A percentile compares a stretch with the other conserved stretches of the same genome.
Evolutionary conservation across 2,888 invertebrate genomes (phyloP).

Genomic region (Rotaria sp.): DNA sequence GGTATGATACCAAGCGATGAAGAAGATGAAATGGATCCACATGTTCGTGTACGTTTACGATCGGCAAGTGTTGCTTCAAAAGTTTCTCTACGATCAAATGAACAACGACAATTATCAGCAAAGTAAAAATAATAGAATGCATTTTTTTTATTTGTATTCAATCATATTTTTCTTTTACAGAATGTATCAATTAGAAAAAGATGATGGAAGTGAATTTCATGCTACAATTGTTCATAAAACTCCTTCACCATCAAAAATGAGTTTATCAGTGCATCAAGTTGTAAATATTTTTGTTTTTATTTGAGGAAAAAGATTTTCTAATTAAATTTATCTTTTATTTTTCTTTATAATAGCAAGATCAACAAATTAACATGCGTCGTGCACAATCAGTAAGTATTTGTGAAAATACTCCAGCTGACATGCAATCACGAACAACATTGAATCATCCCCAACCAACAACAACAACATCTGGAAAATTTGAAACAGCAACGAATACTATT

Average conservation of each 20-base stretch:
- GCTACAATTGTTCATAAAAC: not conserved
- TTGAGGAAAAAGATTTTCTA: too few relatives aligned
- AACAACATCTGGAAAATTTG: not conserved
- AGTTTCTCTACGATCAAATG: constrained; percentile 24
- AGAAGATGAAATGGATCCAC: constrained; percentile 39
- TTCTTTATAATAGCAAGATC: not conserved
- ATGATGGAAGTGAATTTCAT: not conserved
- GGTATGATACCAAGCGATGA: constrained; percentile 30
- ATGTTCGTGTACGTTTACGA: constrained; percentile 35
- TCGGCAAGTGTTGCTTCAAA: constrained; percentile 35
- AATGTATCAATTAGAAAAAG: constrained; percentile 27
- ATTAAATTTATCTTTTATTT: not conserved
- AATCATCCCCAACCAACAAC: not conserved
- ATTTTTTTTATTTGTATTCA: not conserved
- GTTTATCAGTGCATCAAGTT: not conserved
- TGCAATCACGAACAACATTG: not conserved
- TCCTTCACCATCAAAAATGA: not conserved
- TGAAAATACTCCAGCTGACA: not conserved
- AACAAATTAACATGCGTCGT: not conserved
- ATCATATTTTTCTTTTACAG: not conserved
- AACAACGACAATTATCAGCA: not conserved
- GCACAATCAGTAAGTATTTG: not conserved
- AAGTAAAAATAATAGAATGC: not conserved
- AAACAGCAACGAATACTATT: not conserved
- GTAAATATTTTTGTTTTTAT: not conserved